These are phyloP conservation scores for Caenorhabditis japonica DNA, from an alignment of 2,888 invertebrate species.

Conservation along the genomic window DNA sequence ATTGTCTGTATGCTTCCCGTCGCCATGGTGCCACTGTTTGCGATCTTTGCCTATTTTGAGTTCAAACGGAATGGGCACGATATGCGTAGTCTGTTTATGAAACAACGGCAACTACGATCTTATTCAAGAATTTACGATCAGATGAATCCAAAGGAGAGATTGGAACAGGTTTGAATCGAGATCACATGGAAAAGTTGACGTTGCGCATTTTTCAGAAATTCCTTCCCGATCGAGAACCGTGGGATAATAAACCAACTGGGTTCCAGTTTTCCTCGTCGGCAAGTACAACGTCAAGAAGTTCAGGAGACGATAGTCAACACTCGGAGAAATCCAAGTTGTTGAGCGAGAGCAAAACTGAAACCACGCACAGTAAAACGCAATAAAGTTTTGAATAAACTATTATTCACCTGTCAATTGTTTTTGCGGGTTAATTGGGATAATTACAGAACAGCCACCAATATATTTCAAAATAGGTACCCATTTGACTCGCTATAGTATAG, in stretches of 20 bases:
- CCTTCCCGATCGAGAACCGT: conserved; percentile 40
- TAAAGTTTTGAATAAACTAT: no score
- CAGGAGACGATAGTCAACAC: not conserved
- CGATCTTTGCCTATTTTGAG: conserved; percentile 11
- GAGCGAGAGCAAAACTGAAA: conserved; percentile 5
- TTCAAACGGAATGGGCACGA: conserved; percentile 16
- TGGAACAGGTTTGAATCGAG: conserved; percentile 10
- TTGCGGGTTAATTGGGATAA: no score
- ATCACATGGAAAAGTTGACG: not conserved
- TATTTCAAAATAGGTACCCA: no score
- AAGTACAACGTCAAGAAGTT: not conserved
- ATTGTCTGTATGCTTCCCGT: conserved; percentile 30
- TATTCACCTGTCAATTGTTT: no score
- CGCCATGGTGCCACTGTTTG: conserved; percentile 33
- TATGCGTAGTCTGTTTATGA: conserved; percentile 29
- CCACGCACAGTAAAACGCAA: conserved; percentile 20
- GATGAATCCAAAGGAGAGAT: conserved; percentile 20
- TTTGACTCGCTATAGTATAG: no score
- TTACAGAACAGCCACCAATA: no score
- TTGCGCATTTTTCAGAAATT: conserved; percentile 21
- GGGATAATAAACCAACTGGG: conserved; percentile 28
- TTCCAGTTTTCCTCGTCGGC: conserved; percentile 5
- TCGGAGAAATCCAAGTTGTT: conserved; percentile 1
- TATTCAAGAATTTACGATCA: conserved; percentile 20
- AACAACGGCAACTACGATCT: conserved; percentile 36